Evolutionary conservation across 53 echinoderm and acorn worm species (phyloP), one percentile per base, ranked within the genome.

Genomic region (Echinometra lucunter): DNA sequence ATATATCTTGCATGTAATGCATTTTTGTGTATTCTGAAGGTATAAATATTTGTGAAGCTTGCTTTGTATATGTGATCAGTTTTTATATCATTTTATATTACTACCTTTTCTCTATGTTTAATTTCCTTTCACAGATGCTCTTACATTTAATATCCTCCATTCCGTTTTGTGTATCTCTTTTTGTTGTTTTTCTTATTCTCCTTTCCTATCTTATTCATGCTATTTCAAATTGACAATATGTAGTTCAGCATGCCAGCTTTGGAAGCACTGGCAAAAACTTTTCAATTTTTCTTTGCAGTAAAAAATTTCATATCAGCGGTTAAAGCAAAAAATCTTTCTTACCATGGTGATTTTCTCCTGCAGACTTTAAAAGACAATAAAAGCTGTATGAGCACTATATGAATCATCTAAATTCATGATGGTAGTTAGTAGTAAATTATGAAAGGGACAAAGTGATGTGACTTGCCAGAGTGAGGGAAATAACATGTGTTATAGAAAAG

Each of bases 371-470:
- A 13, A 85, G 53, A 49, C 30, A 49, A 28, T 49, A 85, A 85
- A 85, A 85, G 13, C 27, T 47, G 19, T 85, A 45, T 47, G 10
- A 53, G 85, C 85, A 85, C 85, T 85, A 47, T 47, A 16, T n/a
- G 30, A 85, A 85, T 49, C 47, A 85, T 53, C 44, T 49, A 53
- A 28, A 53, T 85, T n/a, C n/a, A 85, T n/a, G 11, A 49, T 85
- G 85, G 49, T 85, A 30, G 81, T 85, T 49, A 49, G 85, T 49
- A 10, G 49, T 85, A 85, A 85, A 47, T 85, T 85, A 47, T 85
- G 45, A 49, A 85, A 49, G 45, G 85, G 45, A 49, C 28, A 15
- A 85, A 28, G n/a, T 16, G 85, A 49, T 49, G 53, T 47, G 49
- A 85, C 47, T 49, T 85, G 49, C 28, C 1, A 6, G 49, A 16